Percentiles rank a stretch among this genome's conserved stretches.
Evolutionary conservation across 1,140 invertebrate species (phyloP).

Genomic region (Thaumatotibia leucotreta): DNA sequence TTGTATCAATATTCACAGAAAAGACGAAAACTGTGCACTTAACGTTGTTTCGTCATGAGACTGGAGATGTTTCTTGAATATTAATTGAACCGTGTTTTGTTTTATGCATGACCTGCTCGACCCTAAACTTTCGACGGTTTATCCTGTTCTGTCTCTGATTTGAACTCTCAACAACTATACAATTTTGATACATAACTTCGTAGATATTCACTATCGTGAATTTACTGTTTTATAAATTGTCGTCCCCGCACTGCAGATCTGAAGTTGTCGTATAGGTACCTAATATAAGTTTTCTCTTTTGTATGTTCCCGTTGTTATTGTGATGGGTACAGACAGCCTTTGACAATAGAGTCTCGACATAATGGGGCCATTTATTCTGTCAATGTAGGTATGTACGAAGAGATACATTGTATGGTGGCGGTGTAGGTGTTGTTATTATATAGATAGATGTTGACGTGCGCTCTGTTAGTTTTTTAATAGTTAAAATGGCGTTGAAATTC

Average conservation of each 20-base stretch:
- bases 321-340: constrained; percentile 56
- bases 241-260: background rate
- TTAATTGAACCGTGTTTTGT: constrained; percentile 25
- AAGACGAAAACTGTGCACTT: background rate
- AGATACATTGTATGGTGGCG: constrained; percentile 20
- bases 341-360: constrained; percentile 64
- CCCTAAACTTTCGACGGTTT: constrained; percentile 29
- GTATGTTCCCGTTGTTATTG: constrained; percentile 45
- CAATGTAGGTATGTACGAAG: constrained; percentile 34
- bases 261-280: background rate
- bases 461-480: constrained; percentile 24
- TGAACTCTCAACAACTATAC: background rate
- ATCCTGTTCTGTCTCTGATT: constrained; percentile 18
- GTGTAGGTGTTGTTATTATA: constrained; percentile 1
- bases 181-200: background rate
- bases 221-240: background rate
- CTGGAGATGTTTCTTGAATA: constrained; percentile 23
- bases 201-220: too few relatives aligned
- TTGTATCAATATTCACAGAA: background rate
- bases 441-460: constrained; percentile 26
- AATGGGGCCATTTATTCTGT: constrained; percentile 68
- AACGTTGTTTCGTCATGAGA: background rate
- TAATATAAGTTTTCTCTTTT: constrained; percentile 33
- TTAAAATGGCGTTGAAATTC: background rate
- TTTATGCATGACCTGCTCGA: constrained; percentile 31